Evolutionary conservation across 2,797 vertebrate genomes (phyloP).

Genomic region (Acanthornis magna): DNA sequence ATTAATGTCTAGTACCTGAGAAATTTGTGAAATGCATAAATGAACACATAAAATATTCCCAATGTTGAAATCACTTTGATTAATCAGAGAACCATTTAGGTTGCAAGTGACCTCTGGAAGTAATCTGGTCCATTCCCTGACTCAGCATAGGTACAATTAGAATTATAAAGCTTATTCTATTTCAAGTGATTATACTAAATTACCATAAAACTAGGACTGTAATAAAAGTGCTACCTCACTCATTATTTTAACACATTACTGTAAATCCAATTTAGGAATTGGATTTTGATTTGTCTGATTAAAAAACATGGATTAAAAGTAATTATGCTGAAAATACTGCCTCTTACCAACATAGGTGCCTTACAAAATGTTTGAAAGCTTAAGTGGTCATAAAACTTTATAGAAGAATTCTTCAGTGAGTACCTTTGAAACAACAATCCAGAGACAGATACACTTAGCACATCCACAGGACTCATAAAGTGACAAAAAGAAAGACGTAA

Average conservation of each 20-base stretch:
- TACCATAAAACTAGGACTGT: not conserved
- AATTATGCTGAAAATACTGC: not conserved
- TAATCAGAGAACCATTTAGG: not conserved
- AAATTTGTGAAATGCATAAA: not conserved
- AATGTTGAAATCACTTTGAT: not conserved
- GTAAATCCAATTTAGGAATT: not conserved
- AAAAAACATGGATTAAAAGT: not conserved
- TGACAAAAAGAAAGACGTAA: not conserved
- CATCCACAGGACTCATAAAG: not conserved
- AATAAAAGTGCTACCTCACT: not conserved
- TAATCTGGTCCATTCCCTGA: not conserved
- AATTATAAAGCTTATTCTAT: not conserved
- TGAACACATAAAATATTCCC: not conserved
- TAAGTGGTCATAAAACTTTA: not conserved
- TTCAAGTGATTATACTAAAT: not conserved
- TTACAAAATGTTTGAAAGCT: not conserved
- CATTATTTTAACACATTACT: not conserved
- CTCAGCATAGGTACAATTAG: not conserved
- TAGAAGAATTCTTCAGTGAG: not conserved
- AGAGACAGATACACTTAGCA: not conserved
- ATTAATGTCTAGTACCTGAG: not conserved
- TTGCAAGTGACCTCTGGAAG: not conserved
- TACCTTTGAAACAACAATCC: not conserved
- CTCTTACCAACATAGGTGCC: not conserved
- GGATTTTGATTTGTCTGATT: not conserved